Conservation (phyloP, 2,797 vertebrate species). For the Holocentrus rufus region DNA sequence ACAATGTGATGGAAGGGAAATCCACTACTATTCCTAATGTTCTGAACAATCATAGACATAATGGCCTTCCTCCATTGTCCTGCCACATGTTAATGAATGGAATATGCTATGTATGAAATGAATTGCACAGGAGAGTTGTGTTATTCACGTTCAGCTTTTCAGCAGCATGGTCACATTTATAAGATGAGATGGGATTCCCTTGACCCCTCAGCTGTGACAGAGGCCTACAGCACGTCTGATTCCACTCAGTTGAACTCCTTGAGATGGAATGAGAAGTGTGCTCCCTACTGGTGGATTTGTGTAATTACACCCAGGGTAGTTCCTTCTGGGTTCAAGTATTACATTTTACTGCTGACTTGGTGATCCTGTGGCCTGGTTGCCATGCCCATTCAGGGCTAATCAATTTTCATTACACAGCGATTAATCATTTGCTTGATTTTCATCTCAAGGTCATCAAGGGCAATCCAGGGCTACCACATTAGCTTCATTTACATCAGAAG, state of each 20-base stretch:
- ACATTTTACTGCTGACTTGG: too few relatives aligned
- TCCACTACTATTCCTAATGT: background rate
- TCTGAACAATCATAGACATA: background rate
- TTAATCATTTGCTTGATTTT: conserved; percentile 2
- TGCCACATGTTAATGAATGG: background rate
- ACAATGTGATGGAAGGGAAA: background rate
- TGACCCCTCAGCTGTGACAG: background rate
- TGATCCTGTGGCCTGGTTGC: too few relatives aligned
- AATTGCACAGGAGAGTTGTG: conserved; percentile 1
- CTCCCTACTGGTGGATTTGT: conserved; percentile 66
- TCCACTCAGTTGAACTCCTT: background rate
- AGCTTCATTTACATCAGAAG: too few relatives aligned
- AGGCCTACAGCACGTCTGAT: background rate
- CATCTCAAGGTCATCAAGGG: background rate
- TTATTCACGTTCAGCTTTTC: background rate
- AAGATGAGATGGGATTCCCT: conserved; percentile 1
- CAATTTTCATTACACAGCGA: background rate
- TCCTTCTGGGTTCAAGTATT: background rate
- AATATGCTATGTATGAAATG: conserved; percentile 1
- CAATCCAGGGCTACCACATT: background rate
- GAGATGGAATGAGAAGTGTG: conserved; percentile 67
- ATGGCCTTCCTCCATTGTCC: background rate
- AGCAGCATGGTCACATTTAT: background rate
- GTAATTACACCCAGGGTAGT: conserved; percentile 60
- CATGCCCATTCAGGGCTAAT: background rate